Conservation (phyloP, 2,113 vertebrate species). For the Arizona elegans region DNA sequence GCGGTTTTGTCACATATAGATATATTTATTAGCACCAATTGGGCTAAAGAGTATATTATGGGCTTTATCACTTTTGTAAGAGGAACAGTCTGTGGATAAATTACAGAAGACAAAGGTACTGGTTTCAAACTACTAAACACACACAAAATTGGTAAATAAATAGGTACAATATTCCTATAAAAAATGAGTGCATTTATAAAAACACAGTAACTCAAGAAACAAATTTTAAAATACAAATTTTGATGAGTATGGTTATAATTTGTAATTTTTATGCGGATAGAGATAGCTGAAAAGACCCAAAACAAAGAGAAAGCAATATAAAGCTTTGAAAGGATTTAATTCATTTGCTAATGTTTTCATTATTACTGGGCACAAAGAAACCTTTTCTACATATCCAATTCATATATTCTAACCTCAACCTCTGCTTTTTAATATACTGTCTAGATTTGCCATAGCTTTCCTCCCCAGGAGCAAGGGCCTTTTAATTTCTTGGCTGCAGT, state of each 20-base stretch:
- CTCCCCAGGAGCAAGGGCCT: too few species aligned
- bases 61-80: neutral
- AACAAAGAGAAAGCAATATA: too few species aligned
- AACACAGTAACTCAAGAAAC: neutral
- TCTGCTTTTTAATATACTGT: too few species aligned
- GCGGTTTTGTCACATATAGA: neutral
- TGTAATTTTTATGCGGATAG: neutral
- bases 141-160: neutral
- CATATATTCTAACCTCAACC: too few species aligned
- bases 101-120: neutral
- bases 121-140: neutral
- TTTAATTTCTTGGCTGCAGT: too few species aligned
- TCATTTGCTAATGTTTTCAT: too few species aligned
- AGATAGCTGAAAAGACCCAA: too few species aligned
- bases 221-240: neutral
- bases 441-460: too few species aligned
- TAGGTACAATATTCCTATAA: neutral
- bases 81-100: neutral
- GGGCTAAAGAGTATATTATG: neutral
- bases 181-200: neutral
- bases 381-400: too few species aligned
- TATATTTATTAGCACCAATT: neutral
- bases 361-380: too few species aligned
- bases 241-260: neutral
- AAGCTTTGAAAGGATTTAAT: too few species aligned